These are phyloP conservation scores for Noctua comes DNA, from an alignment of 2,888 invertebrate species.

Conservation along the genomic window DNA sequence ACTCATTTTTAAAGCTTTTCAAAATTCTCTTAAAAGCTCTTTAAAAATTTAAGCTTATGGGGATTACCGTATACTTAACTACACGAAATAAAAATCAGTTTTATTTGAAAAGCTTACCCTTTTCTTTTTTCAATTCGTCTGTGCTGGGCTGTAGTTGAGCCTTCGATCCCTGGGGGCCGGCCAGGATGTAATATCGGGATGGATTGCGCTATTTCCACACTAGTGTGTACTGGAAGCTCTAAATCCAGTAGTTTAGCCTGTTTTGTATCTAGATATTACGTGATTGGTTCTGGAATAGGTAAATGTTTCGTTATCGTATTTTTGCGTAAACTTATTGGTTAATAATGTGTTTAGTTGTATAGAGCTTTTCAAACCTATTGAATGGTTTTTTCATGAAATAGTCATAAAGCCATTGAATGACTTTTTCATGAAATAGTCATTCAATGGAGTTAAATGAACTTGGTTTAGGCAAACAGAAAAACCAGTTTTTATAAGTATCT, in stretches of 20 bases:
- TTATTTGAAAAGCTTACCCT: constrained; percentile 29
- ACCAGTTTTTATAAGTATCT: too few species aligned
- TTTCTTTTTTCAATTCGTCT: constrained; percentile 34
- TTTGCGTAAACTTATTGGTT: background rate
- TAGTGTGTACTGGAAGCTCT: constrained; percentile 50
- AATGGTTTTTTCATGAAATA: too few species aligned
- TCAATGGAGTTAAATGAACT: too few species aligned
- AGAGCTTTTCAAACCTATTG: background rate
- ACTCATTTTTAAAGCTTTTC: background rate
- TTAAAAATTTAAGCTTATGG: background rate
- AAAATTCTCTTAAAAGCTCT: too few species aligned
- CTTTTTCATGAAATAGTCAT: too few species aligned
- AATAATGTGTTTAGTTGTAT: background rate
- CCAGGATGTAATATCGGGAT: constrained; percentile 67
- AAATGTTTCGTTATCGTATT: background rate
- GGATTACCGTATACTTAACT: background rate
- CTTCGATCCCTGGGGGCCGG: constrained; percentile 57
- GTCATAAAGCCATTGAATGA: too few species aligned
- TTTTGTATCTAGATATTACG: constrained; percentile 20
- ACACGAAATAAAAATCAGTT: constrained; percentile 37
- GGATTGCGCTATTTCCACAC: constrained; percentile 62
- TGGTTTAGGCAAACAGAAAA: too few species aligned
- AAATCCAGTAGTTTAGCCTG: constrained; percentile 41
- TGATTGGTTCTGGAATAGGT: constrained; percentile 5
- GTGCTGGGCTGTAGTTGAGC: constrained; percentile 38